Evolutionary conservation across 2,888 invertebrate genomes (phyloP), one percentile per base, ranked within the genome.

Genomic region (Colostygia pectinataria): DNA sequence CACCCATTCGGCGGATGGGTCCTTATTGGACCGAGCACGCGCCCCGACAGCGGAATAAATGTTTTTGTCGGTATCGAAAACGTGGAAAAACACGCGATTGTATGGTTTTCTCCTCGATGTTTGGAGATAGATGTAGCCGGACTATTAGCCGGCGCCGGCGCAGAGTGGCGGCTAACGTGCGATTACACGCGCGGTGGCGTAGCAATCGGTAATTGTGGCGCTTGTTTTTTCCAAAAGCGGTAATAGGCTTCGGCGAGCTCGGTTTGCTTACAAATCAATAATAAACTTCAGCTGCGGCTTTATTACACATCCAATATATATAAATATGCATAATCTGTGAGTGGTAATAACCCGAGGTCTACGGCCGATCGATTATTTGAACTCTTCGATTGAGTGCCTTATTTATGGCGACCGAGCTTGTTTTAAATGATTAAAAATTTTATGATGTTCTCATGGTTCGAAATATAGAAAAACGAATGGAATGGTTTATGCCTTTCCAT

Each of bases 351-450:
- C 48, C 57, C 39, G 55, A 55, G 55, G 59, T 54, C 55, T 51
- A 54, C 52, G 55, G 55, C 55, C 55, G 55, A 52, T 50, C 61
- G 55, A 55, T 58, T 57, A 58, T 61, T 60, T 58, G 53, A 58
- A 61, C 53, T 56, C 56, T 58, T 58, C 55, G 56, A 61, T 61
- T 53, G 61, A 61, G 56, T 52, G 61, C 53, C 55, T 61, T 61
- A 58, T 61, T 61, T 61, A 61, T 61, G 56, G 55, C 56, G 56
- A 61, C 56, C 46, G 51, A 58, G 61, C 61, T 58, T 61, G 61
- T 61, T 61, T 61, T 56, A 57, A 61, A 61, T 61, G 55, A 61
- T 63, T 59, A 58, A 59, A 61, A 53, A 55, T 61, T 61, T 61
- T 60, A 59, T 51, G 56, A 57, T 53, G 53, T 59, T 61, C 57